A percentile compares a stretch with the other conserved stretches of the same genome.
These are phyloP conservation scores for Cyanoliseus patagonus DNA, from an alignment of 2,113 vertebrate genomes.

Conservation along the genomic window DNA sequence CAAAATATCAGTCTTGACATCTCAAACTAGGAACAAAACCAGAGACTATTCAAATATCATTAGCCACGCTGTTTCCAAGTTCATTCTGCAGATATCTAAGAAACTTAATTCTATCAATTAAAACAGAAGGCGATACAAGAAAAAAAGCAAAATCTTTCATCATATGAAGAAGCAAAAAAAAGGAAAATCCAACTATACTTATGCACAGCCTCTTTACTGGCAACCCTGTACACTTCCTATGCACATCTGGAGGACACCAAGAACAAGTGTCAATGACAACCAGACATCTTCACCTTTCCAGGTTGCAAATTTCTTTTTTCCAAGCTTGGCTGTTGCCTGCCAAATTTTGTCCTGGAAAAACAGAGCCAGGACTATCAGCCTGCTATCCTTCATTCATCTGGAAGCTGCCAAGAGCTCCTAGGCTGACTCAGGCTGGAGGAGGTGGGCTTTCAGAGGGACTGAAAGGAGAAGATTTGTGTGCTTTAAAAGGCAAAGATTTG, in stretches of 20 bases:
- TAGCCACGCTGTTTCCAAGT: neutral
- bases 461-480: neutral
- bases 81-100: neutral
- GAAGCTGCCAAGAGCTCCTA: neutral
- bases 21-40: neutral
- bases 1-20: neutral
- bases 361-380: neutral
- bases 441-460: neutral
- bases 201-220: neutral
- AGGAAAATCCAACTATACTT: neutral
- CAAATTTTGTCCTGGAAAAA: neutral
- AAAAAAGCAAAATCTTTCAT: neutral
- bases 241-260: neutral
- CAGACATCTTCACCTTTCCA: neutral
- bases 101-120: neutral
- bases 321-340: neutral
- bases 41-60: neutral
- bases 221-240: neutral
- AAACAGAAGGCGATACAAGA: neutral
- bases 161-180: neutral
- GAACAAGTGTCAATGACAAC: accelerated
- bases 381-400: neutral
- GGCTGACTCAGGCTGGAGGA: neutral
- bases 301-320: neutral
- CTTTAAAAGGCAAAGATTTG: accelerated